phyloP scores from a whole-genome alignment of 1,140 invertebrate species.

The Antheraea pernyi region DNA sequence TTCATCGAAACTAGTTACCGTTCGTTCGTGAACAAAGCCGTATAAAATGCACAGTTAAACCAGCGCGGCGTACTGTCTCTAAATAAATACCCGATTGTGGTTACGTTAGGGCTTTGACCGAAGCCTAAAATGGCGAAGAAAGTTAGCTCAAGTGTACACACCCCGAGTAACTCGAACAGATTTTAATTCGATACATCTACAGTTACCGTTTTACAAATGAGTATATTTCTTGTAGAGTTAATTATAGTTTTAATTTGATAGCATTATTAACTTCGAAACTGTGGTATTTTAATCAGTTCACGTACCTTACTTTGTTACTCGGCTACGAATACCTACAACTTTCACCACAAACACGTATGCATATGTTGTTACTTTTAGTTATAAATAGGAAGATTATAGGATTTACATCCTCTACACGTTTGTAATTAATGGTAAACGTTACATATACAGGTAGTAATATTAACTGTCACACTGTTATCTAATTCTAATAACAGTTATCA shows the following conservation, averaged over 20 bases:
- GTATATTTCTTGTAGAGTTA: background rate
- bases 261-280: background rate
- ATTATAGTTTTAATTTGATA: background rate
- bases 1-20: background rate
- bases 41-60: conserved; percentile 6
- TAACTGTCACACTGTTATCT: no score
- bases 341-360: no score
- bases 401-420: no score
- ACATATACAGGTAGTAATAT: no score
- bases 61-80: background rate
- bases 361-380: no score
- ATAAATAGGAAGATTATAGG: no score
- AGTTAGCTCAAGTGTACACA: conserved; percentile 33
- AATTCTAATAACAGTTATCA: no score
- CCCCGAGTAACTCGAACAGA: conserved; percentile 36
- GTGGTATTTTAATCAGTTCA: no score
- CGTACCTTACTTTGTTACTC: no score
- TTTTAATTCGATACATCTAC: conserved; percentile 31
- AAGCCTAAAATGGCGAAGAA: conserved; percentile 64
- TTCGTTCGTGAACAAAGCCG: conserved; percentile 1
- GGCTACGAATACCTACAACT: no score
- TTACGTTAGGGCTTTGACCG: conserved; percentile 46
- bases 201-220: conserved; percentile 27
- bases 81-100: conserved; percentile 33
- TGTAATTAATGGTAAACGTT: no score